These are phyloP conservation scores for Danio aesculapii DNA, from an alignment of 2,797 vertebrate species.

Conservation along the genomic window DNA sequence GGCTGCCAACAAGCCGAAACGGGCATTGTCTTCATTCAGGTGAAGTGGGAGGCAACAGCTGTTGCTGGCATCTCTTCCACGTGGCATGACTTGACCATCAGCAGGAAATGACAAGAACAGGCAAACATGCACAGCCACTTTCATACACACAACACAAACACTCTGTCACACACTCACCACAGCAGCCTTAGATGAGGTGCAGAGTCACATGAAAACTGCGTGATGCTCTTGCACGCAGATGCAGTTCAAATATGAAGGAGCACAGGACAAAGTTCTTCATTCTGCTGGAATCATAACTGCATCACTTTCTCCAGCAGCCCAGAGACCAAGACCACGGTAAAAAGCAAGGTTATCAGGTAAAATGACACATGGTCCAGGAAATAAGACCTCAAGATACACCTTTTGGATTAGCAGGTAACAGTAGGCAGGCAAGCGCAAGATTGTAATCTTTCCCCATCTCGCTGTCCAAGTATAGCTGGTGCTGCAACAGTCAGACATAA, in stretches of 20 bases:
- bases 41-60: conserved; percentile 76
- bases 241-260: background rate
- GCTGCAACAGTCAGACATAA: conserved; percentile 14
- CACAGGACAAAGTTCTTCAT: conserved; percentile 15
- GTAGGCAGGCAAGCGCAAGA: conserved; percentile 51
- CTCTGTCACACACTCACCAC: conserved; percentile 35
- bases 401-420: conserved; percentile 52
- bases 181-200: background rate
- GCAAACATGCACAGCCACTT: conserved; percentile 62
- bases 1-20: conserved; percentile 81
- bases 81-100: conserved; percentile 76
- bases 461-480: conserved; percentile 36
- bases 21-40: conserved; percentile 84
- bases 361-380: conserved; percentile 31
- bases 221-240: conserved; percentile 10
- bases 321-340: background rate
- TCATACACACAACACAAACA: conserved; percentile 48
- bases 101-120: conserved; percentile 60
- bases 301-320: conserved; percentile 9
- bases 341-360: conserved; percentile 38
- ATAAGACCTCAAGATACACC: conserved; percentile 49
- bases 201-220: conserved; percentile 27
- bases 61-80: conserved; percentile 71
- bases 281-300: background rate
- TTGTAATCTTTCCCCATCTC: conserved; percentile 52